Evolutionary conservation across 2,888 invertebrate genomes (phyloP), one percentile per base, ranked within the genome.

Genomic region (Criorhina ranunculi): DNA sequence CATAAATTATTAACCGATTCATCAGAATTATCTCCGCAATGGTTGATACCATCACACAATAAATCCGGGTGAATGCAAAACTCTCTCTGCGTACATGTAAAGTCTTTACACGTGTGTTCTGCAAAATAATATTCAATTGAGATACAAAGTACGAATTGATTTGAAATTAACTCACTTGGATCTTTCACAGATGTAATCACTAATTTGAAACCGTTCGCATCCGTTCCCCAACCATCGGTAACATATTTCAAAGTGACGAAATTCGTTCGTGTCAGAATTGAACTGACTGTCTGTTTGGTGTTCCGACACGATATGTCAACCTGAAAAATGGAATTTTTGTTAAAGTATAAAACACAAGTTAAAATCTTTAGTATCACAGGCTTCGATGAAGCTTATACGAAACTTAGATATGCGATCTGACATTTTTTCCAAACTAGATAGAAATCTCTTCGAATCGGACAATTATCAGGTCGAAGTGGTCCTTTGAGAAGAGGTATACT

Each of bases 111-210:
- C 77, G 96, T 95, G 91, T 97, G 96, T 91, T 96, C 97, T 96
- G 94, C 60, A 46, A 72, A 53, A 80, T 33, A 15, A 40, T n/a
- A n/a, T n/a, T n/a, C n/a, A n/a, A n/a, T n/a, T n/a, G n/a, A n/a
- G n/a, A n/a, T n/a, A n/a, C n/a, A n/a, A n/a, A n/a, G n/a, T n/a
- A n/a, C n/a, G n/a, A n/a, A n/a, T n/a, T n/a, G n/a, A n/a, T n/a
- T n/a, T n/a, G n/a, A n/a, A n/a, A n/a, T n/a, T n/a, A n/a, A 96
- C 96, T 96, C 93, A 97, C 97, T 96, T 90, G 96, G 96, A 94
- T 97, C 97, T 92, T 98, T 98, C 90, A 98, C 96, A 89, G 97
- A 97, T 87, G 98, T 98, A 93, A 98, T 97, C 92, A 98, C 96
- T 90, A 98, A 95, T 90, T 96, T 96, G 94, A 98, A 98, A 89